phyloP scores from a whole-genome alignment of 2,113 vertebrate genomes.

The Scophthalmus maximus region DNA sequence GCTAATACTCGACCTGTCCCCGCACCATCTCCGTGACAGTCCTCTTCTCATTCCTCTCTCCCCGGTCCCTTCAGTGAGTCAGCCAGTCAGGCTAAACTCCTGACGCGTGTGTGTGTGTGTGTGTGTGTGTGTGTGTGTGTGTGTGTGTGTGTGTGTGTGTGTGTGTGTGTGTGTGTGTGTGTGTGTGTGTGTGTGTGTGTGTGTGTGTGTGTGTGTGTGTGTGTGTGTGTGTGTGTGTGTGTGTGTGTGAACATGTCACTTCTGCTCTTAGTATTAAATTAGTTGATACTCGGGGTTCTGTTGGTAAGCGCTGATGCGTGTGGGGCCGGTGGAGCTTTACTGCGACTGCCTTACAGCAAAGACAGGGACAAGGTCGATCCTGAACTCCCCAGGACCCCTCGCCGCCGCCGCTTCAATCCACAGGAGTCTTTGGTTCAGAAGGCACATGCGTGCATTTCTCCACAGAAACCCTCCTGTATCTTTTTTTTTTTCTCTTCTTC shows the following conservation, averaged over 20 bases:
- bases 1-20: constrained; percentile 54
- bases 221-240: background rate
- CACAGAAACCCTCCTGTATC: constrained; percentile 42
- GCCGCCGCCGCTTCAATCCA: constrained; percentile 34
- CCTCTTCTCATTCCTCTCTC: constrained; percentile 8
- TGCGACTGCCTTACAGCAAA: constrained; percentile 6
- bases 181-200: background rate
- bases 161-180: background rate
- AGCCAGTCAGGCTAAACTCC: constrained; percentile 7
- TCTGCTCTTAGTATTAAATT: constrained; percentile 18
- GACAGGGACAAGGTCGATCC: constrained; percentile 37
- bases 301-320: constrained; percentile 35
- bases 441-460: constrained; percentile 75
- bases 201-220: background rate
- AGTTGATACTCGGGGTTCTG: constrained; percentile 17
- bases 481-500: background rate
- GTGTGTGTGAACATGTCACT: background rate
- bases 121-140: background rate
- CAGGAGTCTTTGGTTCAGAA: constrained; percentile 79
- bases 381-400: constrained; percentile 14
- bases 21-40: constrained; percentile 12
- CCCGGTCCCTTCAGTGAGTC: constrained; percentile 5
- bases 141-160: background rate
- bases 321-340: constrained; percentile 22
- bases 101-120: background rate